Evolutionary conservation across 2,797 vertebrate genomes (phyloP), one percentile per base, ranked within the genome.

Genomic region (Hypotaenidia philippensis): DNA sequence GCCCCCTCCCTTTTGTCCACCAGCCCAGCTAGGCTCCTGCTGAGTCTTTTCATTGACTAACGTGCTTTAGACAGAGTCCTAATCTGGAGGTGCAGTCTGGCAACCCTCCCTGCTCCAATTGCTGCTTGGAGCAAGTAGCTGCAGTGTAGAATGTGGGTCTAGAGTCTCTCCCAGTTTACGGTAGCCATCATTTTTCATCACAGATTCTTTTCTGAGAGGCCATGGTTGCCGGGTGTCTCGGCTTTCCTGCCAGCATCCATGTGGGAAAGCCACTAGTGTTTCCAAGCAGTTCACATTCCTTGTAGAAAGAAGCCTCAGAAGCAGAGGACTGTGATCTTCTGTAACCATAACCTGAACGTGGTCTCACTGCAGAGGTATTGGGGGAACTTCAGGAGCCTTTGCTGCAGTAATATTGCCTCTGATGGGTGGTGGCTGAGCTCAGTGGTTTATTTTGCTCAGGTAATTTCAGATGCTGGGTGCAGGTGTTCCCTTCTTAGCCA

Each of bases 191-290:
- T 90, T 96, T 95, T 96, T 94, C 75, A 77, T 92, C 66, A 40
- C 5, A 4, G 86, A 97, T 96, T 96, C 85, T 94, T 94, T 90
- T 85, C 92, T 83, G 82, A 89, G 84, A 92, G 84, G 72, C 89
- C 83, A 93, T 0, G 22, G 91, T 97, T 96, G 91, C 95, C 83
- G 94, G 63, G 93, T 94, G 78, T 95, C 83, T 89, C 50, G 1
- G 60, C 65, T 93, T 95, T 72, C 53, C 57, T 92, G 57, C 38
- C 47, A 70, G 88, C 53, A 79, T 89, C 83, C 4, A 1, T 92
- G 85, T 93, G 72, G 83, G 84, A 94, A 95, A 94, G 79, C 76
- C 1, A 9, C 47, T 70, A 41, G 82, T 1, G 2, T 87, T 89
- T 89, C 91, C 89, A 81, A 94, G 92, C 14, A 15, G 66, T 81